Evolutionary conservation across 2,888 invertebrate genomes (phyloP), one percentile per base, ranked within the genome.

Genomic region (Globia sparganii): DNA sequence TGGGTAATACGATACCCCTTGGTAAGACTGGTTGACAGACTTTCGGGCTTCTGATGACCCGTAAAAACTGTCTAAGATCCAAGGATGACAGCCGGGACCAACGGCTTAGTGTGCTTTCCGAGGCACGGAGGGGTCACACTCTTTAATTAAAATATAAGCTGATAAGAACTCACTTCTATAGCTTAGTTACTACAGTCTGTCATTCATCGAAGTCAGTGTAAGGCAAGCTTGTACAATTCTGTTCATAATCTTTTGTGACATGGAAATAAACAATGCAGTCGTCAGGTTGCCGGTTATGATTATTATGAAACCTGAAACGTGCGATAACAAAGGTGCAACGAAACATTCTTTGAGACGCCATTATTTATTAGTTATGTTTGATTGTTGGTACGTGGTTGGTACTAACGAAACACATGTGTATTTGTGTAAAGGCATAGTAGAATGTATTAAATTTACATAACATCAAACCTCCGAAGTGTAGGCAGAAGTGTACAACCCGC

Each of bases 241-340:
- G 49, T 34, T 59, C 5, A 73, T 34, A 72, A 43, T 21, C 25
- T 46, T 28, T 66, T 53, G 46, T 37, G 31, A 61, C 71, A 43
- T 56, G 49, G n/a, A 56, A 72, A 56, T 64, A 69, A 76, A 61
- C 76, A 81, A 67, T 62, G 58, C 76, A 40, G 49, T 56, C 25
- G 46, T 85, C 85, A 72, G 64, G 62, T 77, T 77, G 11, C 68
- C 28, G 56, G 40, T 13, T 37, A 71, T 65, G 64, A 59, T 81
- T 77, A 66, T 68, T 71, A 74, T 67, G 84, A 75, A 81, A 71
- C 72, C 75, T 75, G 84, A 75, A 85, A 78, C 84, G 31, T 34
- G 58, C 72, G 65, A 77, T 72, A 86, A 86, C 77, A 78, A 81
- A 84, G 49, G 72, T 74, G 70, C 21, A 68, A 72, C 58, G 13